Evolutionary conservation across 2,113 vertebrate species (phyloP), one percentile per base, ranked within the genome.

Genomic region (Cavia aperea): DNA sequence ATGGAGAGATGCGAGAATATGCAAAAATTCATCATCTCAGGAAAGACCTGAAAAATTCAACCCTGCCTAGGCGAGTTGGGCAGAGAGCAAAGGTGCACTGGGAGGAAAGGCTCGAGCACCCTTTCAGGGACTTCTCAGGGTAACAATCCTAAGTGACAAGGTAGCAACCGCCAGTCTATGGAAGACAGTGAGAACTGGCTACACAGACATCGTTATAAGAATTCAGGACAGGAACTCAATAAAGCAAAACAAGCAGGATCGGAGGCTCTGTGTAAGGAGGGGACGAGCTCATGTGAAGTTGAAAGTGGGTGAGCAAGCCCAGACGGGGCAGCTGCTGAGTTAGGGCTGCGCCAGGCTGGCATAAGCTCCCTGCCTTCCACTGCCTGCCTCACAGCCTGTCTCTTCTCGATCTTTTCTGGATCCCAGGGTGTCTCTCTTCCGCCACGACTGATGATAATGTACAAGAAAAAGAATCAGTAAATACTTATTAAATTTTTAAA

Each of bases 401-500:
- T 54, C 14, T 36, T 24, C 77, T 79, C 33, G 33, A 62, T 66
- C 39, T 39, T 46, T 56, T 39, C 39, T 62, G 23, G 39, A 86
- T 81, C 68, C 54, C 63, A 49, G 56, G 43, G 39, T 46, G 43
- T 51, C 49, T 86, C 88, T 90, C 51, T 46, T 86, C 62, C 10
- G 60, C 39, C 21, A 68, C 93, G 77, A 56, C 60, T 56, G 63
- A 88, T 21, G 21, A 54, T n/a, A 65, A 73, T 3, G 62, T 3
- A 81, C 4, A 88, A 39, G 36, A 60, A 92, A 95, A 86, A 60
- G 18, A 86, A 91, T 72, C 83, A 62, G 86, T 77, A 94, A 93
- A 92, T 19, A 94, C 56, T 81, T 75, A 92, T 95, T 94, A 96
- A 96, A 92, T 85, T 96, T 96, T 95, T 66, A 97, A 91, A 93